Evolutionary conservation across 2,113 vertebrate species (phyloP), one percentile per base, ranked within the genome.

Genomic region (Lycocorax pyrrhopterus): DNA sequence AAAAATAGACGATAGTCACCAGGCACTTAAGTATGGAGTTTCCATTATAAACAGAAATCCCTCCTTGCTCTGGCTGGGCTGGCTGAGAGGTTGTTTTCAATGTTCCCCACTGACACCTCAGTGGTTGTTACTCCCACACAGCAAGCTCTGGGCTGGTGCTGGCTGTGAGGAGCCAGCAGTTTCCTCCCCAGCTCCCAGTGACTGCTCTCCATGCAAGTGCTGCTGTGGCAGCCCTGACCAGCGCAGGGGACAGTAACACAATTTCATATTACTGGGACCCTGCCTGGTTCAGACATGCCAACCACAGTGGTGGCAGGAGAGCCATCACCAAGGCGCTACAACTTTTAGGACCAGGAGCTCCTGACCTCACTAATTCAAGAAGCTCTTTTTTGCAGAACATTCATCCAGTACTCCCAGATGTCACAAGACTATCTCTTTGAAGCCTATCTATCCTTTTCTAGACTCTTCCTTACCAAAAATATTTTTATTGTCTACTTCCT

Each of bases 241-340:
- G 21, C 4, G 69, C 47, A 51, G 46, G 32, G 56, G 20, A 39
- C 56, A 84, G 13, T 9, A 17, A 60, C 12, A 29, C 68, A 29
- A 19, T 26, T 63, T 13, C 10, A 1, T 11, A 3, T 41, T 1
- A 22, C 1, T 3, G 47, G 62, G 47, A 71, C 8, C 5, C n/a
- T 58, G 43, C 52, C 60, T 74, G 55, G 39, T 60, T 89, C 33
- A 41, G 69, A 79, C 49, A 37, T 1, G 6, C 43, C 41, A 51
- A 33, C 15, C 39, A 29, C 66, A 56, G 46, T 1, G 2, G 52
- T 21, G 22, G 46, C 67, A 88, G 56, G 44, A 92, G 37, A 74
- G n/a, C 32, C 30, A 63, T 62, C 47, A 46, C 16, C 2, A 1
- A 73, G 43, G 39, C 18, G 33, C 37, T 27, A 63, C 19, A 39